A percentile compares a stretch with the other conserved stretches of the same genome.
Evolutionary conservation across 1,140 invertebrate species (phyloP).

Genomic region (Drosophila rhopaloa): DNA sequence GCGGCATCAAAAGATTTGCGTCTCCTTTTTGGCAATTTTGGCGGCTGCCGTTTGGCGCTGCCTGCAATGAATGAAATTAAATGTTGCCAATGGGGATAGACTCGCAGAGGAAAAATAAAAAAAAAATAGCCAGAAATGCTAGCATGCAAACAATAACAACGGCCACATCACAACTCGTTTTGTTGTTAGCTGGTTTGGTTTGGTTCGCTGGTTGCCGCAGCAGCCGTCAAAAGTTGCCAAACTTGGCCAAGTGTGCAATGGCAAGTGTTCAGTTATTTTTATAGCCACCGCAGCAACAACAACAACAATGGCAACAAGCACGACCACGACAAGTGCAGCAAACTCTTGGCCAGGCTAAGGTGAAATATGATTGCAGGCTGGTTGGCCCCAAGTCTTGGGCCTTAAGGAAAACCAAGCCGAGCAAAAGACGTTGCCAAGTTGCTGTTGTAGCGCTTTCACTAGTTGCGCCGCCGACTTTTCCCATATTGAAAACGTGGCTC

Average conservation of each 20-base stretch:
- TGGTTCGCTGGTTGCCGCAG: slow-evolving; percentile 29
- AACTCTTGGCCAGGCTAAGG: slow-evolving; percentile 47
- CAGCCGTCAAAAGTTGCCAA: slow-evolving; percentile 78
- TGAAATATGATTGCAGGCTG: slow-evolving; percentile 77
- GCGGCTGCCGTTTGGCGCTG: slow-evolving; percentile 10
- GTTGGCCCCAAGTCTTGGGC: slow-evolving; percentile 36
- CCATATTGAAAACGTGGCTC: slow-evolving; percentile 24
- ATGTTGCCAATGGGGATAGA: slow-evolving; percentile 62
- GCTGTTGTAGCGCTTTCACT: slow-evolving; percentile 37
- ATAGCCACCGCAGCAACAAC: slow-evolving; percentile 52
- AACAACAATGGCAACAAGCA: slow-evolving; percentile 25
- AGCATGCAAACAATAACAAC: slow-evolving; percentile 43
- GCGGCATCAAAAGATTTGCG: slow-evolving; percentile 34
- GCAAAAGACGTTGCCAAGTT: slow-evolving; percentile 18
- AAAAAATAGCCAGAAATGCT: slow-evolving; percentile 35
- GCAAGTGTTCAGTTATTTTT: slow-evolving; percentile 78
- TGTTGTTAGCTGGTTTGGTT: slow-evolving; percentile 43
- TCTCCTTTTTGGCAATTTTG: slow-evolving; percentile 44
- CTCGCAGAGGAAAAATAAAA: not conserved
- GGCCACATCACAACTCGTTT: slow-evolving; percentile 65
- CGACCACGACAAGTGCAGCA: slow-evolving; percentile 67
- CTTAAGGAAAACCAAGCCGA: slow-evolving; percentile 41
- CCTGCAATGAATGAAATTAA: slow-evolving; percentile 79
- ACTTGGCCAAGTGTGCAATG: slow-evolving; percentile 80
- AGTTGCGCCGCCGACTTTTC: slow-evolving; percentile 34